Conservation (phyloP, 2,888 invertebrate genomes). For the Brachyopa scutellaris region DNA sequence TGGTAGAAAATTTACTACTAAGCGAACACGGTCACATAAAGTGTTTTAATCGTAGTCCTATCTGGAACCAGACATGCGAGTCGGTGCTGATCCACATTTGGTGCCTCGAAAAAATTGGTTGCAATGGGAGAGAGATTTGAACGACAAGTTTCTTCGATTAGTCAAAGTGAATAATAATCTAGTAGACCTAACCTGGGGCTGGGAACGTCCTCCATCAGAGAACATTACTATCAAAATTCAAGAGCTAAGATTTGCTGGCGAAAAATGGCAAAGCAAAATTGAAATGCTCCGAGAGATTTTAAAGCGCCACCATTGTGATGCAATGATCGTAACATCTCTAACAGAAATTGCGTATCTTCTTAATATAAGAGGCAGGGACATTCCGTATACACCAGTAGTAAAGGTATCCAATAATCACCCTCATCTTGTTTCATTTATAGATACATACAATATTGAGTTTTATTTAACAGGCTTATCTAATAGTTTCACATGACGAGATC, state of each 20-base stretch:
- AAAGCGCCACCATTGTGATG: constrained; percentile 85
- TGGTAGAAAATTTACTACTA: constrained; percentile 30
- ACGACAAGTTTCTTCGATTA: constrained; percentile 76
- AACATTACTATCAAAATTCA: constrained; percentile 84
- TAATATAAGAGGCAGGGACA: constrained; percentile 93
- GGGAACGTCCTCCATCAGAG: constrained; percentile 84
- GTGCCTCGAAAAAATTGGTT: constrained; percentile 88
- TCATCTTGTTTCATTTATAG: rapidly evolving
- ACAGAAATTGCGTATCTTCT: constrained; percentile 95
- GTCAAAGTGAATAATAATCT: constrained; percentile 84
- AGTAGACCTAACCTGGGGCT: constrained; percentile 90
- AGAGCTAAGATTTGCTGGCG: constrained; percentile 85
- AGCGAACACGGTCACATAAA: not conserved
- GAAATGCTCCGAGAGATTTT: constrained; percentile 86
- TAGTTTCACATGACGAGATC: constrained; percentile 86
- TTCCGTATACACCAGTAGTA: constrained; percentile 90
- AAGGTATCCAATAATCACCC: constrained; percentile 82
- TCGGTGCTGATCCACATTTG: constrained; percentile 90
- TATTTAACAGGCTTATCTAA: constrained; percentile 87
- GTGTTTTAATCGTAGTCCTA: constrained; percentile 74
- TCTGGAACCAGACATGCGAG: constrained; percentile 82
- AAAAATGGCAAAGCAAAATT: constrained; percentile 89
- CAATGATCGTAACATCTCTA: constrained; percentile 91
- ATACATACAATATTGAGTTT: not conserved
- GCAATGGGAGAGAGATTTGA: constrained; percentile 84